Base-by-base conservation (phyloP, 1,140 invertebrate species). In the Schlechtendalia chinensis region DNA sequence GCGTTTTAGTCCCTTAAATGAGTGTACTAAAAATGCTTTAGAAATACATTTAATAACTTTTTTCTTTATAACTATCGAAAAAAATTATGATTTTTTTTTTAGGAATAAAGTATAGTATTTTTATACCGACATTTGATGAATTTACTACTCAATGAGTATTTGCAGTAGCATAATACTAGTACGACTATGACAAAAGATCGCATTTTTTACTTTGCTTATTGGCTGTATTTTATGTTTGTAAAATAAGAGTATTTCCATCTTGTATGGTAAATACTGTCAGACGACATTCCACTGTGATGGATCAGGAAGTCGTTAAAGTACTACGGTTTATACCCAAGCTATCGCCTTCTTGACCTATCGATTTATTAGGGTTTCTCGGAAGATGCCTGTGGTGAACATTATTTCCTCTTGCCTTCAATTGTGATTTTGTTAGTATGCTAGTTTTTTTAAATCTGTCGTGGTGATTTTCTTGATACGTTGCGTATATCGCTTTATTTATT, bases 301-400 rank as follows among this genome's bases (percentile, higher is more conserved):
- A 69, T 69, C 39, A 47, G 65, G 22, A 47, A 45, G 39, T 69
- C 39, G 65, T 69, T 69, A 24, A 69, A 69, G 65, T 69, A 69
- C 65, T 47, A 22, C 10, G 19, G 54, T 58, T 58, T 22, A n/a
- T 58, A 69, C 39, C 39, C 65, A 45, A 47, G 65, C 65, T 47
- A 69, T 47, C 65, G n/a, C 22, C 65, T 47, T 69, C 65, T 69
- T 69, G 65, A 69, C 65, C 65, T 69, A 69, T 69, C 65, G 39
- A 69, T 69, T 69, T 69, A 69, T 69, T 69, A 69, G 39, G 39
- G 45, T 47, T 69, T 69, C 16, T 39, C 14, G 5, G 65, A 47
- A 69, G 63, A 69, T 6, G 65, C 65, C 39, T 47, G 65, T 14
- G 39, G 39, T 24, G 65, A 69, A 69, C 65, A 69, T 47, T 69